These are phyloP conservation scores for Autographa pulchrina DNA, from an alignment of 2,888 invertebrate genomes.

Conservation along the genomic window DNA sequence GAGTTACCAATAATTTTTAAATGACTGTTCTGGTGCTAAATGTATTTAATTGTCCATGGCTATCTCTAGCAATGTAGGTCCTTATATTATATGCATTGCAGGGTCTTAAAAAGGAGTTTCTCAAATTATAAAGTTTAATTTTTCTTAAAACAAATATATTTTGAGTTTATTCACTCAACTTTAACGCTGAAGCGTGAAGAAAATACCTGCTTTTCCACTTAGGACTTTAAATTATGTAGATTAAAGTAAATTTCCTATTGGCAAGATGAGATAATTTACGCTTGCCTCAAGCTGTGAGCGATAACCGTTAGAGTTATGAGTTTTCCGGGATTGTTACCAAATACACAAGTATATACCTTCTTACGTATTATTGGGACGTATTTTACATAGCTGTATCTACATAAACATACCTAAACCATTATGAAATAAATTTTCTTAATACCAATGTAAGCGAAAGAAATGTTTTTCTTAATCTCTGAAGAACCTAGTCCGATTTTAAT, in stretches of 20 bases:
- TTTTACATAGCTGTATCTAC: background rate
- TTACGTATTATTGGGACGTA: background rate
- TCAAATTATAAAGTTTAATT: too few species aligned
- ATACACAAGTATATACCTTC: background rate
- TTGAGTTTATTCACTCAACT: too few species aligned
- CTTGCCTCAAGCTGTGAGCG: background rate
- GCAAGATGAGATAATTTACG: background rate
- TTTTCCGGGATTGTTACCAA: slow-evolving; percentile 1
- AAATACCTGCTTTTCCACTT: background rate
- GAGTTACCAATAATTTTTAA: background rate
- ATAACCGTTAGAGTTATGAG: background rate
- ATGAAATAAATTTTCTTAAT: background rate
- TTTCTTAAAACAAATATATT: too few species aligned
- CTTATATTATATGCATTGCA: too few species aligned
- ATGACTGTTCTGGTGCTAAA: background rate
- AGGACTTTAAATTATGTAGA: background rate
- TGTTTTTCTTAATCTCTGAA: too few species aligned
- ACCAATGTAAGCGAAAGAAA: too few species aligned
- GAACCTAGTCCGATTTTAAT: too few species aligned
- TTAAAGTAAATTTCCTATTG: background rate
- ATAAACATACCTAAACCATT: background rate
- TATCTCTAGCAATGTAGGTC: background rate
- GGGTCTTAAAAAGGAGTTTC: too few species aligned
- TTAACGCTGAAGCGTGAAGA: too few species aligned
- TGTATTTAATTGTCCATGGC: background rate